Conservation (phyloP, 2,797 vertebrate species). For the Xerus rutilus region DNA sequence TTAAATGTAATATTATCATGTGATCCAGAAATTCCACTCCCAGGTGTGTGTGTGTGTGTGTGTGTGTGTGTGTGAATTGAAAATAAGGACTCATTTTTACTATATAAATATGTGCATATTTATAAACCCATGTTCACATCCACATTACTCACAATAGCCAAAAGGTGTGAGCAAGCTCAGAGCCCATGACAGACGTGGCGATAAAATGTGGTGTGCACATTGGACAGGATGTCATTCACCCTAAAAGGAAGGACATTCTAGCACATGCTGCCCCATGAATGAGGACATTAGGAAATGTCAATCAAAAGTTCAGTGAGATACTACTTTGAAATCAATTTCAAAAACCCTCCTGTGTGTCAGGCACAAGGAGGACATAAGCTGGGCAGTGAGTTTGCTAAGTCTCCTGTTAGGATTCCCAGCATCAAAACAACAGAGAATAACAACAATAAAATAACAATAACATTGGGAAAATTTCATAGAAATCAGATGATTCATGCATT, state of each 20-base stretch:
- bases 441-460: too few relatives aligned
- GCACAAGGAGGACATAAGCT: neutral
- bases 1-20: neutral
- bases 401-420: neutral
- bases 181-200: neutral
- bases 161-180: neutral
- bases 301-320: neutral
- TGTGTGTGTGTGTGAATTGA: neutral
- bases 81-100: too few relatives aligned
- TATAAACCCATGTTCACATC: neutral
- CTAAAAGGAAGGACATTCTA: neutral
- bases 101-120: neutral
- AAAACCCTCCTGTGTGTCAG: constrained; percentile 47
- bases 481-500: neutral
- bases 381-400: constrained; percentile 6
- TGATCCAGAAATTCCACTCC: neutral
- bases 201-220: neutral
- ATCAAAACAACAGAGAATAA: neutral
- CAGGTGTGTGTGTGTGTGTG: neutral
- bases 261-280: neutral
- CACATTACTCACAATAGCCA: neutral
- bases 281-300: neutral
- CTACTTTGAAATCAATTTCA: constrained; percentile 66
- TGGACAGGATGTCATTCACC: neutral
- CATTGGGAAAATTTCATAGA: neutral